Conservation (phyloP, 2,113 vertebrate genomes). For the Saimiri boliviensis region DNA sequence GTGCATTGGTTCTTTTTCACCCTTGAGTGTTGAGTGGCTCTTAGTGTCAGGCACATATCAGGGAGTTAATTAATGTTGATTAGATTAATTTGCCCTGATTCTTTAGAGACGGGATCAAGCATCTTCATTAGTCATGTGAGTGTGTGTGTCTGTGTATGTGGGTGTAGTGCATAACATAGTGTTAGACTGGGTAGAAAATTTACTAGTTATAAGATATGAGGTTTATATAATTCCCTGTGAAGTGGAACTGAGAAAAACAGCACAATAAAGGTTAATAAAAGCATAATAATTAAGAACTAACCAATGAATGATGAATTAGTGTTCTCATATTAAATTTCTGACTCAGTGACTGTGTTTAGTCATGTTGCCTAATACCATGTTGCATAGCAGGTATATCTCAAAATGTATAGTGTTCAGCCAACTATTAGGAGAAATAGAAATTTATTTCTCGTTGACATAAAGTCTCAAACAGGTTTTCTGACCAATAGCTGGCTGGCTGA, state of each 20-base stretch:
- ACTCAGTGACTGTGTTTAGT: neutral
- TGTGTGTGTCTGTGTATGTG: neutral
- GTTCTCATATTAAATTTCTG: neutral
- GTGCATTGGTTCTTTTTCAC: neutral
- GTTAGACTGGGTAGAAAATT: neutral
- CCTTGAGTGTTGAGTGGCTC: neutral
- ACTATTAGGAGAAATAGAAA: neutral
- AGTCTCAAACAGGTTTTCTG: neutral
- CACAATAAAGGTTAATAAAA: neutral
- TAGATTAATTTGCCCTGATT: neutral
- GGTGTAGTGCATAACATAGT: neutral
- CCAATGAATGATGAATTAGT: neutral
- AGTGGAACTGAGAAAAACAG: slow-evolving; percentile 1
- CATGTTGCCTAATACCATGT: neutral
- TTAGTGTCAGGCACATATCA: neutral
- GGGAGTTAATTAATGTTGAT: neutral
- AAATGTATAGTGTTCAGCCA: neutral
- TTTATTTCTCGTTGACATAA: neutral
- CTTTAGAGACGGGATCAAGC: neutral
- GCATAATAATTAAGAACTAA: neutral
- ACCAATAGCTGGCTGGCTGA: neutral
- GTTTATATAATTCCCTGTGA: neutral
- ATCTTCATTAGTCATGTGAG: neutral
- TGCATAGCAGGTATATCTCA: neutral
- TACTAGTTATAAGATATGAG: neutral